Evolutionary conservation across 2,113 vertebrate genomes (phyloP).

Genomic region (Sula dactylatra): DNA sequence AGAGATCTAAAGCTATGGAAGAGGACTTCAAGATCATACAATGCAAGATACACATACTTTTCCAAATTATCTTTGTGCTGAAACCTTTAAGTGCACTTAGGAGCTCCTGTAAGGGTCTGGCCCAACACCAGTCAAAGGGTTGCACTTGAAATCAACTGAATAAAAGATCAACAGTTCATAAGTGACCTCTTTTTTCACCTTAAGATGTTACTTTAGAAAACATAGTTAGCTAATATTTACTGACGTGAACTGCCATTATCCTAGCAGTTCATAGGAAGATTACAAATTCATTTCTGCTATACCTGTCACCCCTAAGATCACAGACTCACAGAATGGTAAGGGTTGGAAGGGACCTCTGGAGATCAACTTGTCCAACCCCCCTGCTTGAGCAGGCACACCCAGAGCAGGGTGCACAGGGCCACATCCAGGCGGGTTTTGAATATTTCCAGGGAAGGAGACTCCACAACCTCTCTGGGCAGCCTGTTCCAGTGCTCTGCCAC

Average conservation of each 20-base stretch:
- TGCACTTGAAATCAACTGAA: not conserved
- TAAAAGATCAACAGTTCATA: not conserved
- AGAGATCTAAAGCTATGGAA: not conserved
- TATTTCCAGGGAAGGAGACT: too few species aligned
- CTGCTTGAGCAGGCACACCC: too few species aligned
- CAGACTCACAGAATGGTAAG: too few species aligned
- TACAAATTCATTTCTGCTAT: not conserved
- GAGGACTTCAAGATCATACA: not conserved
- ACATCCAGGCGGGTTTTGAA: too few species aligned
- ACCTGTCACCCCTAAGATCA: not conserved
- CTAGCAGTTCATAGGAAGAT: not conserved
- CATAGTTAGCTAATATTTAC: not conserved
- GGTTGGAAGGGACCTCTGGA: too few species aligned
- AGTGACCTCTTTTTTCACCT: not conserved
- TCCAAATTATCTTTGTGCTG: not conserved
- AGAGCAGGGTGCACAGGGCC: too few species aligned
- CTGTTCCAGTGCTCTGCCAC: too few species aligned
- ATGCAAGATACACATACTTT: not conserved
- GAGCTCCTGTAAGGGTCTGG: not conserved
- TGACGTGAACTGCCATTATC: not conserved
- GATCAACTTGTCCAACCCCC: too few species aligned
- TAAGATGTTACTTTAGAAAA: not conserved
- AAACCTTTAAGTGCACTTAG: not conserved
- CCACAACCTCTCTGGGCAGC: too few species aligned
- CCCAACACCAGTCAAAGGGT: not conserved